Evolutionary conservation across 2,113 vertebrate species (phyloP).

Genomic region (Promerops cafer): DNA sequence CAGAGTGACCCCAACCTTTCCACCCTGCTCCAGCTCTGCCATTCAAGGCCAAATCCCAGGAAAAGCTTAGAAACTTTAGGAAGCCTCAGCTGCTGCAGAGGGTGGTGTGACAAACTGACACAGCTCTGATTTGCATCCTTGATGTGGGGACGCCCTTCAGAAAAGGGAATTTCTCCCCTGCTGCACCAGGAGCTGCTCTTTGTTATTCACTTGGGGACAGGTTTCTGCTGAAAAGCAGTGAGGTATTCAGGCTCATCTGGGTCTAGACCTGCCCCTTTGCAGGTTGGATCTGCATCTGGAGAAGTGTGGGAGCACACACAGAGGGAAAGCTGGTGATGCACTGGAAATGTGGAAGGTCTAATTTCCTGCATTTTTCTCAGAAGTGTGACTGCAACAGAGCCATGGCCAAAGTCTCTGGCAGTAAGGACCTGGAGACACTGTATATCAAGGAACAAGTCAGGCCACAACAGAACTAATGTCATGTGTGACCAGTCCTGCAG

Average conservation of each 20-base stretch:
- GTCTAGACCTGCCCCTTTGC: background rate
- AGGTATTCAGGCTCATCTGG: background rate
- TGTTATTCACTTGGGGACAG: background rate
- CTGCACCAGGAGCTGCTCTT: background rate
- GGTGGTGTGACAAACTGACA: background rate
- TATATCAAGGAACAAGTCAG: background rate
- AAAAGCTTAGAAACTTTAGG: background rate
- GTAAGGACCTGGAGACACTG: background rate
- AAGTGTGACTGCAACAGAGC: background rate
- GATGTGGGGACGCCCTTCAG: background rate
- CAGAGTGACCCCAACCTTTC: background rate
- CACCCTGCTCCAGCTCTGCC: background rate
- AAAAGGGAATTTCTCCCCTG: background rate
- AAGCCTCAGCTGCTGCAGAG: background rate
- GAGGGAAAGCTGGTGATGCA: background rate
- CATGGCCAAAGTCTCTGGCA: background rate
- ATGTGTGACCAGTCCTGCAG: background rate
- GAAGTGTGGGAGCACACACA: accelerated
- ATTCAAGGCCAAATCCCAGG: background rate
- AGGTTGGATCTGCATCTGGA: background rate
- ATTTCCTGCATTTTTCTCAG: background rate
- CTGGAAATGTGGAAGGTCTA: background rate
- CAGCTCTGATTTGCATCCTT: background rate
- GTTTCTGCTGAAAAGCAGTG: background rate
- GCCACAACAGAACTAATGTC: background rate